Evolutionary conservation across 2,888 invertebrate species (phyloP).

Genomic region (Cephus pygmeus): DNA sequence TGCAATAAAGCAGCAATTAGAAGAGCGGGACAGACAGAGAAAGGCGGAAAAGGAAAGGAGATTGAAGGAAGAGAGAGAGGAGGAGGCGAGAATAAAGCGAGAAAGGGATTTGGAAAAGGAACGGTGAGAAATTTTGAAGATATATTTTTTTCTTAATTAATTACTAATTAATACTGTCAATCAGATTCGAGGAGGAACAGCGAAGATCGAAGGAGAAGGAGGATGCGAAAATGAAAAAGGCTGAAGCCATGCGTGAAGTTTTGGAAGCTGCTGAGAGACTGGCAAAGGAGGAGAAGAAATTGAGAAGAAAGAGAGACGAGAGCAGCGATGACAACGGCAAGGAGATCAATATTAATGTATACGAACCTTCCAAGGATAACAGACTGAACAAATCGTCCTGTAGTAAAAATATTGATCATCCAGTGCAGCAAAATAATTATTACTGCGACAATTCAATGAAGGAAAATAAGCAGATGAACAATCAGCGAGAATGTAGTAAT

Average conservation of each 20-base stretch:
- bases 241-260: constrained; percentile 81
- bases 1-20: constrained; percentile 85
- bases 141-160: not conserved
- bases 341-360: constrained; percentile 12
- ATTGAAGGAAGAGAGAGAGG: constrained; percentile 81
- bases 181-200: constrained; percentile 77
- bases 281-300: constrained; percentile 74
- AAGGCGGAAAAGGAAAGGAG: constrained; percentile 81
- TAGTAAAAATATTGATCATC: not conserved
- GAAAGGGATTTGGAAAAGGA: constrained; percentile 71
- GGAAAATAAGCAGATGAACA: constrained; percentile 7
- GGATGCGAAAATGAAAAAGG: constrained; percentile 77
- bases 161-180: not conserved
- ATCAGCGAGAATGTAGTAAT: constrained; percentile 9
- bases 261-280: constrained; percentile 78
- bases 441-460: not conserved
- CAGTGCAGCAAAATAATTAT: not conserved
- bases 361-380: not conserved
- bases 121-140: constrained; percentile 37
- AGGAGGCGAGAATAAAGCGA: constrained; percentile 80
- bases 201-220: constrained; percentile 75
- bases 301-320: constrained; percentile 37
- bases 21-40: constrained; percentile 81
- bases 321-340: constrained; percentile 19
- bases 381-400: not conserved